Evolutionary conservation across 2,888 invertebrate genomes (phyloP), one percentile per base, ranked within the genome.

Genomic region (Brachyptera risi): DNA sequence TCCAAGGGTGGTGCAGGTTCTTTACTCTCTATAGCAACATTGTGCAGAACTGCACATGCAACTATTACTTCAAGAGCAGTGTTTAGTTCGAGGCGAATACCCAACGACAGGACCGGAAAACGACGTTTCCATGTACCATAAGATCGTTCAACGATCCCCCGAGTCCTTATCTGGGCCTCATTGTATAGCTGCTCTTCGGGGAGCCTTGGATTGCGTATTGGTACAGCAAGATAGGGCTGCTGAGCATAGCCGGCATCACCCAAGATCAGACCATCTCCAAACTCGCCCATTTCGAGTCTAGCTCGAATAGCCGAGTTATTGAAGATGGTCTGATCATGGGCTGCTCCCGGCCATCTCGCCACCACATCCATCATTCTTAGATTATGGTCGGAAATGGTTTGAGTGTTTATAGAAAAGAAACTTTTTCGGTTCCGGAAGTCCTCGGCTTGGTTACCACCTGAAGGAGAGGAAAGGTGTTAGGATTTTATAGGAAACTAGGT

Each of bases 191-290:
- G 15, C 17, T 62, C 40, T 24, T 47, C 62, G 15, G 51, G 27
- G 9, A 15, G 24, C 15, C n/a, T n/a, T 9, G 62, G 54, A 17
- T 60, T 27, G 31, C 44, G 54, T 15, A 60, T 31, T n/a, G 62
- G 62, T n/a, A 56, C 27, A 4, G 26, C 24, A 1, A 58, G 26
- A 42, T 44, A 27, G 21, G n/a, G 26, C 7, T n/a, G n/a, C 4
- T 15, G 27, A 11, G 58, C 44, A 31, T 54, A 58, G 1, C 58
- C 58, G 1, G 44, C 26, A 23, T 58, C 58, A 5, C 58, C 58
- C 58, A 49, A 27, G 9, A 67, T 65, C 67, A 60, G 59, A 7
- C 38, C 24, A 42, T 60, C 42, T 15, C 61, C 57, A 44, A 59
- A 60, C 23, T 60, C 59, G 13, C 58, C 38, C 13, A 21, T 37